Percentiles rank a stretch among this genome's conserved stretches.
These are phyloP conservation scores for Sussaba pulchella DNA, from an alignment of 2,888 invertebrate genomes.

Conservation along the genomic window DNA sequence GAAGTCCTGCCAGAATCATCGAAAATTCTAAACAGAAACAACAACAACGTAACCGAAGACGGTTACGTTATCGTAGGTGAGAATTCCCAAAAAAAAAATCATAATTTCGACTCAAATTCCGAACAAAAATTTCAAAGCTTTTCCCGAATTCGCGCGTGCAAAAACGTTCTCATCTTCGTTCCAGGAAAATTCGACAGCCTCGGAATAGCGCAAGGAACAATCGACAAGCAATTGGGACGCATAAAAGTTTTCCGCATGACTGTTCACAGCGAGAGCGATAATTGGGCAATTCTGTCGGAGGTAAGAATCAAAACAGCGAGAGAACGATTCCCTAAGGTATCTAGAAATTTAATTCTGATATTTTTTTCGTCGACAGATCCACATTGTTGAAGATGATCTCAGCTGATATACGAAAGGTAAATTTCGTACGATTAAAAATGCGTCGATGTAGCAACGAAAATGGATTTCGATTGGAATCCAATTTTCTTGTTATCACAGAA, in stretches of 20 bases:
- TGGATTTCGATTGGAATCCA: slow-evolving; percentile 54
- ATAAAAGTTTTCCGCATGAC: slow-evolving; percentile 91
- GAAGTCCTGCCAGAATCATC: slow-evolving; percentile 89
- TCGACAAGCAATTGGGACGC: slow-evolving; percentile 89
- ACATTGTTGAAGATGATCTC: slow-evolving; percentile 80
- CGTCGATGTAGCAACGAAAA: slow-evolving; percentile 54
- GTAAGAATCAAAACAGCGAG: slow-evolving; percentile 87
- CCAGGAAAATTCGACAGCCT: slow-evolving; percentile 91
- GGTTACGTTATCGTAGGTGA: slow-evolving; percentile 90
- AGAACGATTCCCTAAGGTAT: no score
- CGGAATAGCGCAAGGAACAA: slow-evolving; percentile 91
- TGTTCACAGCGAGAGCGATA: slow-evolving; percentile 92
- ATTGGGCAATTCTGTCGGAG: slow-evolving; percentile 97
- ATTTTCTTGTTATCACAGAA: no score
- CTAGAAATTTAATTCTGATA: no score
- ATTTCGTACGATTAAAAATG: slow-evolving; percentile 71
- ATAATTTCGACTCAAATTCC: no score
- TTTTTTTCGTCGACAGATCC: slow-evolving; percentile 77
- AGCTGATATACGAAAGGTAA: slow-evolving; percentile 80
- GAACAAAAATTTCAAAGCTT: no score
- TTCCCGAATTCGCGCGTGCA: neutral
- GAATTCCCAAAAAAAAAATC: no score
- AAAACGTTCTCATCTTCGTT: neutral
- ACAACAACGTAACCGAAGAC: slow-evolving; percentile 87
- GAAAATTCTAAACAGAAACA: slow-evolving; percentile 85